Evolutionary conservation across 2,797 vertebrate species (phyloP).

Genomic region (Oceanodroma leucorhoa): DNA sequence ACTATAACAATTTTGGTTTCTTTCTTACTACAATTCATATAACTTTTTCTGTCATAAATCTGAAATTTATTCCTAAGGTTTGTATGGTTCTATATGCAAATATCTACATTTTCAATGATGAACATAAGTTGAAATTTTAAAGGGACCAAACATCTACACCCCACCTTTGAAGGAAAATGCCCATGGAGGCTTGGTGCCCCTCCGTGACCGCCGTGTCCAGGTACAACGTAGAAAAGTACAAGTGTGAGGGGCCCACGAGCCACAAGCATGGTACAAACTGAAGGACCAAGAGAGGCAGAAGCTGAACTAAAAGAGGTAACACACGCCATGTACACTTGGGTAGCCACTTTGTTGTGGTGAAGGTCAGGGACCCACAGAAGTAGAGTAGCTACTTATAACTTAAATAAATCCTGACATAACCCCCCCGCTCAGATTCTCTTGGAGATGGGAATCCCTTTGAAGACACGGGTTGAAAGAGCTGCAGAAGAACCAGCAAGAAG

Average conservation of each 20-base stretch:
- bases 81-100: not conserved
- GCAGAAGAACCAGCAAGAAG: not conserved
- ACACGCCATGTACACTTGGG: rapidly evolving
- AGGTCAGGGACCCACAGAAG: not conserved
- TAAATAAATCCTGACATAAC: not conserved
- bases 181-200: rapidly evolving
- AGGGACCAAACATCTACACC: not conserved
- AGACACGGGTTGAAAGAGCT: not conserved
- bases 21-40: not conserved
- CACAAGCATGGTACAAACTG: no score
- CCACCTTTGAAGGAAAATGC: not conserved
- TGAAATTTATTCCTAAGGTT: not conserved
- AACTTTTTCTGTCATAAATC: not conserved
- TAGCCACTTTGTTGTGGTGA: not conserved
- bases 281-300: not conserved
- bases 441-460: not conserved
- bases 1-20: not conserved
- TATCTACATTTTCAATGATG: not conserved
- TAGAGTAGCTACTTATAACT: not conserved
- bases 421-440: not conserved
- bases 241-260: not conserved
- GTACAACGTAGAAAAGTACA: rapidly evolving
- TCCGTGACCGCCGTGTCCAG: rapidly evolving
- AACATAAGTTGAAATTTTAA: not conserved
- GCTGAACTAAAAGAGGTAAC: not conserved